Conservation (phyloP, 2,797 vertebrate species). For the Harpagifer antarcticus region DNA sequence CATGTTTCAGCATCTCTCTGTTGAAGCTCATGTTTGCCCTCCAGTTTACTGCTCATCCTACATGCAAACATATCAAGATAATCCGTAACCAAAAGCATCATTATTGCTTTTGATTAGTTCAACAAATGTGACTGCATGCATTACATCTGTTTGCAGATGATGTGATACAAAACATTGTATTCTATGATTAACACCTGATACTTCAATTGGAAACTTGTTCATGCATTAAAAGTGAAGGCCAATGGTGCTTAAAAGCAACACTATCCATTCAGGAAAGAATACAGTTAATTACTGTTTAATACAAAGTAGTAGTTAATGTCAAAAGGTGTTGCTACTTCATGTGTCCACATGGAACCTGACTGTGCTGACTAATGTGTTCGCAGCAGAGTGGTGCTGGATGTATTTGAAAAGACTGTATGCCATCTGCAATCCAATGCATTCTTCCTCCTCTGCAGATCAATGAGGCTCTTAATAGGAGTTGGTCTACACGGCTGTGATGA, state of each 20-base stretch:
- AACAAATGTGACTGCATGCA: background rate
- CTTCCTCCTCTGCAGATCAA: constrained; percentile 66
- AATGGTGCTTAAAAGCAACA: background rate
- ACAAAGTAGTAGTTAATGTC: background rate
- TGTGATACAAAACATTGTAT: background rate
- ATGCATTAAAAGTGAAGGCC: background rate
- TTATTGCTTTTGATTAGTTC: background rate
- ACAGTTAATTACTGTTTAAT: background rate
- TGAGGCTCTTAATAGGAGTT: constrained; percentile 66
- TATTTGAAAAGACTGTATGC: constrained; percentile 34
- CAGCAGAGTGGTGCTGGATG: constrained; percentile 24
- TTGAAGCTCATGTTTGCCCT: too few relatives aligned
- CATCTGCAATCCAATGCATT: constrained; percentile 38
- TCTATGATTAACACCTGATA: constrained; percentile 1
- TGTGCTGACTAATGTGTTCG: constrained; percentile 23
- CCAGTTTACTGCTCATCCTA: too few relatives aligned
- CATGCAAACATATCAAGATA: too few relatives aligned
- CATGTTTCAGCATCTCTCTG: too few relatives aligned
- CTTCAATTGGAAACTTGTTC: background rate
- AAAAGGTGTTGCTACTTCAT: background rate
- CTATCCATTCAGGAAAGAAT: background rate
- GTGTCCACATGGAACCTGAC: constrained; percentile 24
- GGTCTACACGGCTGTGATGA: constrained; percentile 64
- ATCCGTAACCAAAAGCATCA: too few relatives aligned
- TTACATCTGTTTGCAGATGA: background rate